Evolutionary conservation across 2,113 vertebrate species (phyloP).

Genomic region (Procapra przewalskii): DNA sequence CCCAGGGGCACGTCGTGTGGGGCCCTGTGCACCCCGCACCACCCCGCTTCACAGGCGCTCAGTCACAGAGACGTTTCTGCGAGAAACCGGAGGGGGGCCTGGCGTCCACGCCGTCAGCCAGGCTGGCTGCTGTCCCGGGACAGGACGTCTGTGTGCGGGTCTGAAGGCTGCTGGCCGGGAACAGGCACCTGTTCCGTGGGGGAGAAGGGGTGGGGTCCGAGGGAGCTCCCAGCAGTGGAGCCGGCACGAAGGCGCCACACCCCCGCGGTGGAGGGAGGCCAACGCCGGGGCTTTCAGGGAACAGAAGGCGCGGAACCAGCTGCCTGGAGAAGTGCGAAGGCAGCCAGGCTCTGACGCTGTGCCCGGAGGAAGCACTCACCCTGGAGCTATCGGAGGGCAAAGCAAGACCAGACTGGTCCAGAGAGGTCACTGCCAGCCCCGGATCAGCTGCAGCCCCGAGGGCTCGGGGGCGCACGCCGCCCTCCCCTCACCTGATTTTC

Average conservation of each 20-base stretch:
- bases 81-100: too few species aligned
- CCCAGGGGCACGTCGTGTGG: not conserved
- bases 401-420: not conserved
- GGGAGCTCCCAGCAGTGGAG: accelerated
- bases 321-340: not conserved
- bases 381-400: not conserved
- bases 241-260: not conserved
- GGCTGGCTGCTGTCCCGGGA: not conserved
- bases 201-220: too few species aligned
- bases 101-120: accelerated
- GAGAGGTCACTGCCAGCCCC: not conserved
- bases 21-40: not conserved
- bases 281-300: not conserved
- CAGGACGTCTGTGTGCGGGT: accelerated
- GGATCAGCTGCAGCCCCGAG: not conserved
- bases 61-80: not conserved
- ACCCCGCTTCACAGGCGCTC: accelerated
- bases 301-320: not conserved
- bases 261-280: accelerated
- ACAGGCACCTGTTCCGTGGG: too few species aligned
- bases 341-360: not conserved
- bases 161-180: accelerated
- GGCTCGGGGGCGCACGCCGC: not conserved
- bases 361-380: not conserved
- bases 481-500: conserved; percentile 90